Base-by-base conservation (phyloP, 1,140 invertebrate species). In the Caenorhabditis briggsae region DNA sequence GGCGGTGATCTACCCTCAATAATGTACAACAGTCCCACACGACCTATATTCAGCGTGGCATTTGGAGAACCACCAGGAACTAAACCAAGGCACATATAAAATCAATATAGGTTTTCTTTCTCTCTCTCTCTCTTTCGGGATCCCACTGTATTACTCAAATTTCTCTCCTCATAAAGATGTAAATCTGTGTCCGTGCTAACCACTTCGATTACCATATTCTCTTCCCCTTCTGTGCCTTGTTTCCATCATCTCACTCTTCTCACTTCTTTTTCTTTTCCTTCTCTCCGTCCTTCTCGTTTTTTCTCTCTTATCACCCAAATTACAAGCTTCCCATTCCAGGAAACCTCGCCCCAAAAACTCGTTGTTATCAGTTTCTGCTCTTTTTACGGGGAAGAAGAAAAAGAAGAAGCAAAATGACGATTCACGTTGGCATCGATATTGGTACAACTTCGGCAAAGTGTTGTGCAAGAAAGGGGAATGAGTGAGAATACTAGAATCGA, bases 351-450 rank as follows among this genome's bases (percentile, higher is more conserved):
- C 70, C 64, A 7, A 46, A 78, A 43, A 9, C 16, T 6, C 11
- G 5, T 23, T n/a, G 20, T 18, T 25, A 46, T 46, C 46, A 7
- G 8, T 18, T 20, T 20, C 70, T 78, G 16, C 7, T 61, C 59
- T 25, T 23, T 78, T 12, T 78, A n/a, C 12, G 20, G 6, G 16
- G 43, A 23, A 82, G 59, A 20, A 33, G 43, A 23, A 82, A 59
- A 20, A 33, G 50, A 53, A 11, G 61, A 86, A 20, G 61, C 18
- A 86, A 33, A 33, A 33, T 33, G 46, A 12, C 2, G 25, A n/a
- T 41, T 53, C 56, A 70, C 33, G 53, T 87, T 46, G 86, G 86
- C n/a, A 85, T 87, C 64, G 82, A 87, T 85, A 85, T 87, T 82
- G 82, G 86, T 25, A 87, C 86, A 25, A 85, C 86, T n/a, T 86